A percentile compares a stretch with the other conserved stretches of the same genome.
phyloP scores from a whole-genome alignment of 2,113 vertebrate species.

The Ceyx cyanopectus region DNA sequence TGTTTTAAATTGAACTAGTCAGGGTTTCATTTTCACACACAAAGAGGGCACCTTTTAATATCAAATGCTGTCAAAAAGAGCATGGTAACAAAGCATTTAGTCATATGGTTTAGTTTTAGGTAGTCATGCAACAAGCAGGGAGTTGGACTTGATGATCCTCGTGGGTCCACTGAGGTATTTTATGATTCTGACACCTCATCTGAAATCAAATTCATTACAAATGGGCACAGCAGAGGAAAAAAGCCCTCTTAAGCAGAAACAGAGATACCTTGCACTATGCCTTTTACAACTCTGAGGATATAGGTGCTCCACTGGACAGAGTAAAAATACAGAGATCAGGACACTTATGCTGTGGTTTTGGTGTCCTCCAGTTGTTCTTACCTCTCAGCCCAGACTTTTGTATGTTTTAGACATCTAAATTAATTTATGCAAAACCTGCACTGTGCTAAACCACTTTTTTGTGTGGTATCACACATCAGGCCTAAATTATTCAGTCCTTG shows the following conservation, averaged over 20 bases:
- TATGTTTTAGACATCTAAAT: background rate
- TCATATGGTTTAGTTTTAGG: background rate
- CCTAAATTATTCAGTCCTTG: background rate
- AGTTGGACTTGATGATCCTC: background rate
- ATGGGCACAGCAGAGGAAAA: background rate
- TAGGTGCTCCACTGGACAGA: background rate
- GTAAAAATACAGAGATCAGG: background rate
- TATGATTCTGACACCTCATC: background rate
- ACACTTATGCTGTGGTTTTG: background rate
- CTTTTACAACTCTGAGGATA: background rate
- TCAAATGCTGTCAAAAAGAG: background rate
- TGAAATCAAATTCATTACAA: background rate
- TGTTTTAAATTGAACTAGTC: background rate
- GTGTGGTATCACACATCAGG: background rate
- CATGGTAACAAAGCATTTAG: background rate
- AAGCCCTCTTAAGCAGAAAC: background rate
- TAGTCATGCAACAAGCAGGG: background rate
- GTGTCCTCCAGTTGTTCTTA: rapidly evolving
- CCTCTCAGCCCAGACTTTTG: background rate
- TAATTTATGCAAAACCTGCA: background rate
- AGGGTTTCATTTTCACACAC: background rate
- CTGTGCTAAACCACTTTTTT: background rate
- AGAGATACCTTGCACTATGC: background rate
- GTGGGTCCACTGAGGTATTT: background rate
- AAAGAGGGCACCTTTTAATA: background rate